phyloP scores from a whole-genome alignment of 2,113 vertebrate species.

The Engystomops pustulosus region DNA sequence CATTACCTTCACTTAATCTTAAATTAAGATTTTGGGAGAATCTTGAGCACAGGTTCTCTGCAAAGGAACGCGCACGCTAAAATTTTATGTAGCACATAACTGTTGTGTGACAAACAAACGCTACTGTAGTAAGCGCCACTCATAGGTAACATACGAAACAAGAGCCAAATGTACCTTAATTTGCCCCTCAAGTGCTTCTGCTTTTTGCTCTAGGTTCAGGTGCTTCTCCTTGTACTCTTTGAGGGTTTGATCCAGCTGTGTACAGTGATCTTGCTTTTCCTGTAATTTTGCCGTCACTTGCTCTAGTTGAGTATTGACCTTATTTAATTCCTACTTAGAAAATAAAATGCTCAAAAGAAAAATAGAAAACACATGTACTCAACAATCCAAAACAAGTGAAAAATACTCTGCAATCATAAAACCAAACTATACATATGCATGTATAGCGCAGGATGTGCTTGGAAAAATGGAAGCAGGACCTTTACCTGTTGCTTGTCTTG shows the following conservation, averaged over 20 bases:
- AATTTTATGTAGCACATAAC: too few species aligned
- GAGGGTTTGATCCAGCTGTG: slow-evolving; percentile 83
- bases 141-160: too few species aligned
- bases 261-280: slow-evolving; percentile 86
- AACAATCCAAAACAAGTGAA: background rate
- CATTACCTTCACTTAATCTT: too few species aligned
- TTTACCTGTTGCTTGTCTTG: slow-evolving; percentile 96
- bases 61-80: too few species aligned
- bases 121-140: too few species aligned
- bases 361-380: too few species aligned
- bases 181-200: slow-evolving; percentile 83
- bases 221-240: slow-evolving; percentile 90
- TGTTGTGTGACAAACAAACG: too few species aligned
- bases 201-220: slow-evolving; percentile 85
- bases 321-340: slow-evolving; percentile 85
- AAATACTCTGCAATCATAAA: background rate
- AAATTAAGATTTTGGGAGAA: too few species aligned
- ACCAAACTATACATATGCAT: too few species aligned
- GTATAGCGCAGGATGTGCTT: background rate
- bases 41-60: too few species aligned
- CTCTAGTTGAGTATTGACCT: slow-evolving; percentile 82
- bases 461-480: background rate
- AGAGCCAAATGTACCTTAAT: too few species aligned
- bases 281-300: slow-evolving; percentile 81
- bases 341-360: slow-evolving; percentile 59